Evolutionary conservation across 2,113 vertebrate genomes (phyloP).

Genomic region (Chaetura pelagica): DNA sequence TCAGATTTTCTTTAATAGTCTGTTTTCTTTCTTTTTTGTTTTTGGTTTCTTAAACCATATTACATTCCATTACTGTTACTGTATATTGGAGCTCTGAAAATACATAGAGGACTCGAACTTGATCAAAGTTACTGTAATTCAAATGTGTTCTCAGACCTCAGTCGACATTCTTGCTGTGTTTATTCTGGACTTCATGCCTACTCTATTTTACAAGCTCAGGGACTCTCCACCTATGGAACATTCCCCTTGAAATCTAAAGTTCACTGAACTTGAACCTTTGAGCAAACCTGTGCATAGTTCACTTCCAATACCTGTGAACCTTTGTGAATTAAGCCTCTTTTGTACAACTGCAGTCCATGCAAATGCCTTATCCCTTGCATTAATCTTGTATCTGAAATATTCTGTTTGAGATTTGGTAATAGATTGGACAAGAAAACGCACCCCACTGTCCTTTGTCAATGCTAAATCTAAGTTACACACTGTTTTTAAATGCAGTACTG

Average conservation of each 20-base stretch:
- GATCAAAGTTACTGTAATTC: conserved; percentile 20
- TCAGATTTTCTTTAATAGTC: not conserved
- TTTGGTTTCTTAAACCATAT: not conserved
- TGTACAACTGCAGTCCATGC: not conserved
- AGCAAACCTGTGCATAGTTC: not conserved
- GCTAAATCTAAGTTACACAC: not conserved
- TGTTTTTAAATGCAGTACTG: not conserved
- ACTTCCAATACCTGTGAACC: not conserved
- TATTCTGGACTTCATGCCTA: conserved; percentile 39
- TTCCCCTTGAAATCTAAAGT: conserved; percentile 29
- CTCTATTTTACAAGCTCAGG: conserved; percentile 29
- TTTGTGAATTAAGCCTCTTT: not conserved
- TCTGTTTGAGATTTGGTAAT: not conserved
- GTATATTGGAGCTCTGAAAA: conserved; percentile 34
- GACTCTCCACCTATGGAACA: not conserved
- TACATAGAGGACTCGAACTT: not conserved
- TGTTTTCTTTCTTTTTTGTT: not conserved
- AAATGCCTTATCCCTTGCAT: not conserved
- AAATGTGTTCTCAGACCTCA: conserved; percentile 27
- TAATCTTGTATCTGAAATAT: not conserved
- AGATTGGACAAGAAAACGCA: not conserved
- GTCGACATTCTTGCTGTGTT: conserved; percentile 42
- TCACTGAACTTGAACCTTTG: conserved; percentile 15
- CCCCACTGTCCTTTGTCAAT: not conserved
- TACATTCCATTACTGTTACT: conserved; percentile 16